Evolutionary conservation across 2,113 vertebrate species (phyloP).

Genomic region (Poeciliopsis turrubarensis): DNA sequence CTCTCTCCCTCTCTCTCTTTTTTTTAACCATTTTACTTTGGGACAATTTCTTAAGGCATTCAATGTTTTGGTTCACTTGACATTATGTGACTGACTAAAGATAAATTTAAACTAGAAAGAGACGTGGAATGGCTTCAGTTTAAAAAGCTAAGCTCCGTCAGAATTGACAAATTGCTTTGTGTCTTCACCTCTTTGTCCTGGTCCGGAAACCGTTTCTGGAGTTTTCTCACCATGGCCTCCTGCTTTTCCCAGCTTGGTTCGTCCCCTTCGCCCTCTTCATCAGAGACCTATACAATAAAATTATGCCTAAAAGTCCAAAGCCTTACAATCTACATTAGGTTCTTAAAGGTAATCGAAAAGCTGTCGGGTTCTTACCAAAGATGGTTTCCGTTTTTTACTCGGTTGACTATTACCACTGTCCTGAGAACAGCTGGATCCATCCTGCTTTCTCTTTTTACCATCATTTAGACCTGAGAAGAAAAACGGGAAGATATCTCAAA

Average conservation of each 20-base stretch:
- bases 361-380: slow-evolving; percentile 73
- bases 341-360: background rate
- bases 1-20: background rate
- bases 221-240: slow-evolving; percentile 85
- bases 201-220: slow-evolving; percentile 89
- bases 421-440: slow-evolving; percentile 67
- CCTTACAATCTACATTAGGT: background rate
- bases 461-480: slow-evolving; percentile 57
- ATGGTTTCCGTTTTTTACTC: slow-evolving; percentile 79
- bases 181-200: slow-evolving; percentile 87
- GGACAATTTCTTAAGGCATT: background rate
- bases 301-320: background rate
- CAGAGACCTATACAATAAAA: slow-evolving; percentile 31
- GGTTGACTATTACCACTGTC: slow-evolving; percentile 62
- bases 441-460: slow-evolving; percentile 82
- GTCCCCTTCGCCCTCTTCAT: slow-evolving; percentile 43
- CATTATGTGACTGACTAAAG: too few relatives aligned
- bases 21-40: background rate
- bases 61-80: too few relatives aligned
- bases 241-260: slow-evolving; percentile 84
- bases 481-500: slow-evolving; percentile 3
- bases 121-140: background rate
- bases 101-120: background rate
- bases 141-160: background rate
- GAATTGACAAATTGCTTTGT: background rate